Percentiles rank a stretch among this genome's conserved stretches.
phyloP scores from a whole-genome alignment of 2,888 invertebrate species.

The Polydesmus complanatus region DNA sequence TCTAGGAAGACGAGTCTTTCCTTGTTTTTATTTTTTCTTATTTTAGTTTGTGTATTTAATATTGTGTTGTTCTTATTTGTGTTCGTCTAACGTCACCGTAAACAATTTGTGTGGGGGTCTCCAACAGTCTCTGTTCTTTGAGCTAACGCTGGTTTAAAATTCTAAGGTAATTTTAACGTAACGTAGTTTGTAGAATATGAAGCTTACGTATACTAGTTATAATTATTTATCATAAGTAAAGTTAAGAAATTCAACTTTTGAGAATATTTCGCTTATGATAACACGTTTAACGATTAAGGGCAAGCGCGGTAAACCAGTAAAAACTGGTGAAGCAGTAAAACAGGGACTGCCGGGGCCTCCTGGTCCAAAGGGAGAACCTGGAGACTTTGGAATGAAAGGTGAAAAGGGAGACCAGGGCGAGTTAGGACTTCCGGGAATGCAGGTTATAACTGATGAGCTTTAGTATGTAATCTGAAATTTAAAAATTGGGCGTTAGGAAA shows the following conservation, averaged over 20 bases:
- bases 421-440: constrained; percentile 37
- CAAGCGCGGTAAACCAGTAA: constrained; percentile 38
- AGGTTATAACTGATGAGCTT: no score
- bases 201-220: neutral
- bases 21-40: no score
- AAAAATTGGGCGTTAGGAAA: no score
- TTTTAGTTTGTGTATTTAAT: neutral
- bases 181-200: neutral
- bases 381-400: constrained; percentile 39
- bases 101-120: neutral
- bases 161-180: neutral
- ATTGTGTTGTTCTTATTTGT: neutral
- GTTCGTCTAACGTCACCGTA: neutral
- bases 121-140: neutral
- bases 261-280: no score
- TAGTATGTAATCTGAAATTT: no score
- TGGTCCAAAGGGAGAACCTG: constrained; percentile 44
- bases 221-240: no score
- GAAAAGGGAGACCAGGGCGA: constrained; percentile 39
- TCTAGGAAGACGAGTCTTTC: neutral
- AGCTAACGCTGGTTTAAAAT: neutral
- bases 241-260: no score
- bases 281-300: no score
- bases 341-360: constrained; percentile 52
- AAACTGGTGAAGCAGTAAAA: constrained; percentile 42